Conservation (phyloP, 2,888 invertebrate genomes). For the Acanthosepion pharaonis region DNA sequence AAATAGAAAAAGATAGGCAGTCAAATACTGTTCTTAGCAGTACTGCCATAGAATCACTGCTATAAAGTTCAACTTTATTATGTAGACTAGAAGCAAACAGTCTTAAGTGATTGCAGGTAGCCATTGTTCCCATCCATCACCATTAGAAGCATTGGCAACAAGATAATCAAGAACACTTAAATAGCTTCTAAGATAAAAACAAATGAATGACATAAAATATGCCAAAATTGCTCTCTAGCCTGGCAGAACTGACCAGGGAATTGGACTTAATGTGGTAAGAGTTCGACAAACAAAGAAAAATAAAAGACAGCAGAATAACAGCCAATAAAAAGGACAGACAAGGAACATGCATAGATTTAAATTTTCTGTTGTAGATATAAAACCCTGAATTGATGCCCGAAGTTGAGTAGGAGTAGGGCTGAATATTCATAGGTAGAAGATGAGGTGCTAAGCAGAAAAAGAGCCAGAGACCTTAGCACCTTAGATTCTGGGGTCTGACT, state of each 20-base stretch:
- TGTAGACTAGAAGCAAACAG: background rate
- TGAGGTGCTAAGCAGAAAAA: background rate
- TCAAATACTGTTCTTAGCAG: background rate
- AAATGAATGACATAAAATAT: background rate
- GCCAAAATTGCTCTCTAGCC: background rate
- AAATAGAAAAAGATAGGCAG: background rate
- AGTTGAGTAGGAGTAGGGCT: background rate
- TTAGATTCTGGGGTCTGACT: background rate
- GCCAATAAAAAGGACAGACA: background rate
- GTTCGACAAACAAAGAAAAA: conserved; percentile 14
- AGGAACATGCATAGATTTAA: conserved; percentile 6
- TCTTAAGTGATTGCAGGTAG: background rate
- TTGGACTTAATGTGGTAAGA: background rate
- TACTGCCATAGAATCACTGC: background rate
- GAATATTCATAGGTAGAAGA: background rate
- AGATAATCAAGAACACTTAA: conserved; percentile 33
- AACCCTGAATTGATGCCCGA: background rate
- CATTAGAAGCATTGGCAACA: background rate
- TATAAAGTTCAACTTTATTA: conserved; percentile 18
- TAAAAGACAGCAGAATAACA: background rate
- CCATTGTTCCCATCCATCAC: background rate
- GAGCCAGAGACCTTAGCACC: background rate
- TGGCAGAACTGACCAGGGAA: background rate
- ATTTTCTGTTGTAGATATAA: background rate
- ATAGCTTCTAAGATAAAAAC: background rate